Evolutionary conservation across 2,113 vertebrate genomes (phyloP).

Genomic region (Quiscalus mexicanus): DNA sequence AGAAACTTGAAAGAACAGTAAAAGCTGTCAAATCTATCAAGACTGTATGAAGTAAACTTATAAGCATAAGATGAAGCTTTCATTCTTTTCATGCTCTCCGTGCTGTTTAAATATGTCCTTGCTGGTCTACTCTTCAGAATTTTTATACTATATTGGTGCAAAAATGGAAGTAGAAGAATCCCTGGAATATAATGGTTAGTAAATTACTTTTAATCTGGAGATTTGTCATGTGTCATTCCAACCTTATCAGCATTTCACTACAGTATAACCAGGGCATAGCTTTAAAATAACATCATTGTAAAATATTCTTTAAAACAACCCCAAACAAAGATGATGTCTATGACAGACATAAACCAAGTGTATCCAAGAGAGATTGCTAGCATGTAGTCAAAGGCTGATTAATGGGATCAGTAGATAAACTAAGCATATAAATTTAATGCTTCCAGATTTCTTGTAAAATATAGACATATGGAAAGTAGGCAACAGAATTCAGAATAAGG

Average conservation of each 20-base stretch:
- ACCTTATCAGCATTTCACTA: not conserved
- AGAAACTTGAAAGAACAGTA: not conserved
- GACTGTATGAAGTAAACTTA: not conserved
- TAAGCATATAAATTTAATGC: not conserved
- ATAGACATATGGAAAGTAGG: not conserved
- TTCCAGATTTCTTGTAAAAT: constrained; percentile 31
- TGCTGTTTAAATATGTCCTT: not conserved
- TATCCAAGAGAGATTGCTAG: not conserved
- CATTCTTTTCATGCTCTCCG: not conserved
- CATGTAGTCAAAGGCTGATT: not conserved
- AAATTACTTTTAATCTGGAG: not conserved
- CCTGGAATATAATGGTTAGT: not conserved
- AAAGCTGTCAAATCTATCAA: constrained; percentile 7
- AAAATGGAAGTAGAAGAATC: not conserved
- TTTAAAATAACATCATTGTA: not conserved
- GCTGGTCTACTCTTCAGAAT: not conserved
- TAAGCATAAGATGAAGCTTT: not conserved
- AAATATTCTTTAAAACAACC: not conserved
- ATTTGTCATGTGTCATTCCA: not conserved
- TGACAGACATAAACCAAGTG: not conserved
- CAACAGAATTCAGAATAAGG: constrained; percentile 2
- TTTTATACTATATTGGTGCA: not conserved
- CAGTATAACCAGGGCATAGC: not conserved
- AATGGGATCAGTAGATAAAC: not conserved
- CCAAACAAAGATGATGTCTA: not conserved